Evolutionary conservation across 2,113 vertebrate genomes (phyloP), one percentile per base, ranked within the genome.

Genomic region (Neogobius melanostomus): DNA sequence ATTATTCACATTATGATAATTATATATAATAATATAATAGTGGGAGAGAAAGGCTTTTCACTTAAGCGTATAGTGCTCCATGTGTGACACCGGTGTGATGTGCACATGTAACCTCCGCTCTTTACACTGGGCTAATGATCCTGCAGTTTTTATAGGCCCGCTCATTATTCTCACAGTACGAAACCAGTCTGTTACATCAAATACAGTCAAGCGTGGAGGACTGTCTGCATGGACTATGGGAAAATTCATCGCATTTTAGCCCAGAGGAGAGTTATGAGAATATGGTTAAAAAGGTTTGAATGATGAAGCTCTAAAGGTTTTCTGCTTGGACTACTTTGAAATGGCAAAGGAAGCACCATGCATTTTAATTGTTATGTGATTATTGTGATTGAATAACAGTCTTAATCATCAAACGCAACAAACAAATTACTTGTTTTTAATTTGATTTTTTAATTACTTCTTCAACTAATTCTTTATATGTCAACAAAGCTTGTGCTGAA

Each of bases 21-120:
- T 36, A 36, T 36, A 36, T 36, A 5, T 36, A 36, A 36, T 36
- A 36, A 36, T 36, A 36, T 36, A 36, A 36, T 17, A n/a, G 16
- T 43, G 62, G 54, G 69, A 79, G 53, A 69, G 65, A 56, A 83
- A 16, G 11, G 59, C 63, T 73, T 65, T 66, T 71, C 46, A 51
- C 61, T 61, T 62, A 71, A 17, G 54, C 47, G 12, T 0, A 61
- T n/a, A 68, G 66, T 59, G 52, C 14, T 43, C 48, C 6, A 9
- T 68, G 48, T 59, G 47, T 61, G 9, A 61, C 59, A 44, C 42
- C 10, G 59, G 14, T 44, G 42, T 61, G 42, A 61, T 61, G 59
- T 61, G 59, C 42, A 61, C 47, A 16, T 69, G 63, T 42, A 48
- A 59, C 52, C 16, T 60, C 45, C 62, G 46, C 21, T 14, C 59